phyloP scores from a whole-genome alignment of 2,888 invertebrate species.

The Leucophora obtusa region DNA sequence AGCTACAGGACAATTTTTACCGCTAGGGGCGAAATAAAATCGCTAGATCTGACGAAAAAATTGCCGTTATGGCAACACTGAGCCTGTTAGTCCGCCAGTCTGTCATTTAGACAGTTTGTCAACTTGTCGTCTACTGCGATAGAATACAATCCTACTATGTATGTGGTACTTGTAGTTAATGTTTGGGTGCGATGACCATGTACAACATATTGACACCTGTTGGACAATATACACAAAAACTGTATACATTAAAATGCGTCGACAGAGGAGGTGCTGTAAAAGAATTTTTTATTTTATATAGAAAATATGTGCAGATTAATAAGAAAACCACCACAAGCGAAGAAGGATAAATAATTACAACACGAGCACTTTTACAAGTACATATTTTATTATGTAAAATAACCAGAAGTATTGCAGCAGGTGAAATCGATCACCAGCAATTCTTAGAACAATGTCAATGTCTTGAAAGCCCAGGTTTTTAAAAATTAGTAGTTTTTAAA shows the following conservation, averaged over 20 bases:
- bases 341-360: conserved; percentile 14
- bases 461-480: no score
- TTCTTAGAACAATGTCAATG: no score
- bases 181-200: conserved; percentile 49
- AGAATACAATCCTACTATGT: background rate
- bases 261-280: conserved; percentile 10
- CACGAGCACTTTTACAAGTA: background rate
- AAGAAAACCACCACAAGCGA: conserved; percentile 23
- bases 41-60: no score
- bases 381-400: no score
- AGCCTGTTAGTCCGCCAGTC: conserved; percentile 23
- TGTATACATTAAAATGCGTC: background rate
- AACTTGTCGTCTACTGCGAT: background rate
- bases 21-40: no score
- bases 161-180: background rate
- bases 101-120: conserved; percentile 22
- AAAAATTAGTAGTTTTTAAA: no score
- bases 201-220: conserved; percentile 55
- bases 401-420: background rate
- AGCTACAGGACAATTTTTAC: no score
- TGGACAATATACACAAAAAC: conserved; percentile 36
- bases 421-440: background rate
- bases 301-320: background rate
- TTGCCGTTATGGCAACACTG: no score
- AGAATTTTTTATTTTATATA: background rate